A percentile compares a stretch with the other conserved stretches of the same genome.
phyloP scores from a whole-genome alignment of 2,888 invertebrate species.

The Lasioglossum calceatum region DNA sequence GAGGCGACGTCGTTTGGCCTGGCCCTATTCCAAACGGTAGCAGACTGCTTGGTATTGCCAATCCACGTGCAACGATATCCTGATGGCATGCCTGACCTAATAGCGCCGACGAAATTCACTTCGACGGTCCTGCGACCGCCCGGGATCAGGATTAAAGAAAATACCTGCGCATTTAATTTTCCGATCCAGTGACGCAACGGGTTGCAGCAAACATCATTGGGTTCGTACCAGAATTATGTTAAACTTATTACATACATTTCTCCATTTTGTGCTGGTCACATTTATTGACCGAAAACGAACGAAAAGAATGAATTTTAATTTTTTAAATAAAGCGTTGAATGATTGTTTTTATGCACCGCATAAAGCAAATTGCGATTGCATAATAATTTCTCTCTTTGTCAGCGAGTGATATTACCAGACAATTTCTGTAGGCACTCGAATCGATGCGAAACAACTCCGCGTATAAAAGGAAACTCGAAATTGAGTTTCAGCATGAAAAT shows the following conservation, averaged over 20 bases:
- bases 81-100: conserved; percentile 70
- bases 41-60: conserved; percentile 60
- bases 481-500: neutral
- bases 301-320: too few relatives aligned
- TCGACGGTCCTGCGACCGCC: neutral
- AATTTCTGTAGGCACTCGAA: neutral
- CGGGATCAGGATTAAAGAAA: conserved; percentile 13
- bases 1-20: conserved; percentile 66
- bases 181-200: neutral
- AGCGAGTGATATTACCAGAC: neutral
- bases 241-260: neutral
- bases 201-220: neutral
- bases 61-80: conserved; percentile 57
- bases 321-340: too few relatives aligned
- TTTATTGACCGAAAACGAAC: too few relatives aligned
- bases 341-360: too few relatives aligned
- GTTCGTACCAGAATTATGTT: neutral
- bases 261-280: neutral
- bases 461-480: neutral
- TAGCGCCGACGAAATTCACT: conserved; percentile 39
- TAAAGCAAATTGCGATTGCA: too few relatives aligned
- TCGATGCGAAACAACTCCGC: neutral
- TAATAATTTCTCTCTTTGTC: too few relatives aligned
- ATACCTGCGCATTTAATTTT: neutral
- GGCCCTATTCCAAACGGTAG: conserved; percentile 76